Conservation (phyloP, 2,797 vertebrate genomes). For the Steatocranus sp. region DNA sequence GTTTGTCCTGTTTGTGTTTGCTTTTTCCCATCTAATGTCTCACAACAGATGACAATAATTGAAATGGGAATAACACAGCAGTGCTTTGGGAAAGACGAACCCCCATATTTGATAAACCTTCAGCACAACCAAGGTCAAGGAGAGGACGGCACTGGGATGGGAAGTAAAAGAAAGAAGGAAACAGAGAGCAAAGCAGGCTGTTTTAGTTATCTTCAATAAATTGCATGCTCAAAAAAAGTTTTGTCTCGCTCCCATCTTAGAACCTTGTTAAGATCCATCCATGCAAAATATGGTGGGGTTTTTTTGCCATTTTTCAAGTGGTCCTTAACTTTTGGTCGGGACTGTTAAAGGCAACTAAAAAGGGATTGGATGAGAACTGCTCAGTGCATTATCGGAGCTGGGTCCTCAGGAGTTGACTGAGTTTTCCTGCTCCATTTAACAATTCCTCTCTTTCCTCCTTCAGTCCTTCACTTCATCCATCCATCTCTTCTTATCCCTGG, state of each 20-base stretch:
- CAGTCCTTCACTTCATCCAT: neutral
- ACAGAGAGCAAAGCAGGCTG: neutral
- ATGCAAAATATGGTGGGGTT: accelerated
- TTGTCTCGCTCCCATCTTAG: neutral
- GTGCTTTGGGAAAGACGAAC: neutral
- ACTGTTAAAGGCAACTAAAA: neutral
- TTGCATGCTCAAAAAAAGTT: neutral
- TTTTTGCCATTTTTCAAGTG: neutral
- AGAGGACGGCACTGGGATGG: neutral
- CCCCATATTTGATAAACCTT: neutral
- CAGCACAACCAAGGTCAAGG: neutral
- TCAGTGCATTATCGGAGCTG: neutral
- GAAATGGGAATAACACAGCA: accelerated
- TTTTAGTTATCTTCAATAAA: neutral
- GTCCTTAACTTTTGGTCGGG: accelerated
- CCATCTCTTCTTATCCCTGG: neutral
- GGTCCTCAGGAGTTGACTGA: neutral
- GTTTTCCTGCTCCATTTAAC: neutral
- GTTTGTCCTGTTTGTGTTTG: neutral
- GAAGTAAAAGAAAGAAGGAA: neutral
- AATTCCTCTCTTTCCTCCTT: neutral
- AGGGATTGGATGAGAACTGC: neutral
- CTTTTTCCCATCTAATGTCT: neutral
- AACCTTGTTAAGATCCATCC: neutral
- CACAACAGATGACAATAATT: neutral